Percentiles rank a stretch among this genome's conserved stretches.
phyloP scores from a whole-genome alignment of 2,113 vertebrate species.

The Podocnemis expansa region DNA sequence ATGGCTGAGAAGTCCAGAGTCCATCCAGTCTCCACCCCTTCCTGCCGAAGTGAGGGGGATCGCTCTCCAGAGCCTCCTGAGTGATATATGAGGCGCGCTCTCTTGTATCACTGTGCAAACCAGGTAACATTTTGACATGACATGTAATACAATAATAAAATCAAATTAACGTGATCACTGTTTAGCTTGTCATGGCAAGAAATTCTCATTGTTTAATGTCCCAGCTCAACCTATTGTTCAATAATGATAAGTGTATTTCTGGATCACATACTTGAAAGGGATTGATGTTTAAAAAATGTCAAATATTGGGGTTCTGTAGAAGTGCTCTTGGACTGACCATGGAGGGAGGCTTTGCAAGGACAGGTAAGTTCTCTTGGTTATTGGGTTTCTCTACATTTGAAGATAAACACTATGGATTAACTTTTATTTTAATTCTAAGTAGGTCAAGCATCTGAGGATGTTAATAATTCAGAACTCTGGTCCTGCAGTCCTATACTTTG shows the following conservation, averaged over 20 bases:
- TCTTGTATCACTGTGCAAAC: no score
- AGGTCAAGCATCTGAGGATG: background rate
- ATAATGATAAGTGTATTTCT: no score
- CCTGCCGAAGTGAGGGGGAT: no score
- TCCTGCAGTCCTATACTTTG: background rate
- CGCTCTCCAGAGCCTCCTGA: no score
- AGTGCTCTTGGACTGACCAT: background rate
- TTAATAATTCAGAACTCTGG: background rate
- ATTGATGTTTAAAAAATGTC: background rate
- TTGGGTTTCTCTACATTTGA: background rate
- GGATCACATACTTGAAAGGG: background rate
- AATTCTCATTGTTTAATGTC: background rate
- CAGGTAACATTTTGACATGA: no score
- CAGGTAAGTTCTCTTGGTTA: background rate
- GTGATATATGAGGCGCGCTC: no score
- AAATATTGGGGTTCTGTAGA: background rate
- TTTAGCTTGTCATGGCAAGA: background rate
- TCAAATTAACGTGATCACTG: no score
- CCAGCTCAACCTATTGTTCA: background rate
- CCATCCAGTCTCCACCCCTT: no score
- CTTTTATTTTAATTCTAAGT: background rate
- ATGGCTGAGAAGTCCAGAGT: no score
- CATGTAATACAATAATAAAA: no score
- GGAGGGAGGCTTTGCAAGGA: background rate
- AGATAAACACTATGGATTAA: background rate